Percentiles rank a stretch among this genome's conserved stretches.
Evolutionary conservation across 2,113 vertebrate genomes (phyloP).

Genomic region (Odontophorus gujanensis): DNA sequence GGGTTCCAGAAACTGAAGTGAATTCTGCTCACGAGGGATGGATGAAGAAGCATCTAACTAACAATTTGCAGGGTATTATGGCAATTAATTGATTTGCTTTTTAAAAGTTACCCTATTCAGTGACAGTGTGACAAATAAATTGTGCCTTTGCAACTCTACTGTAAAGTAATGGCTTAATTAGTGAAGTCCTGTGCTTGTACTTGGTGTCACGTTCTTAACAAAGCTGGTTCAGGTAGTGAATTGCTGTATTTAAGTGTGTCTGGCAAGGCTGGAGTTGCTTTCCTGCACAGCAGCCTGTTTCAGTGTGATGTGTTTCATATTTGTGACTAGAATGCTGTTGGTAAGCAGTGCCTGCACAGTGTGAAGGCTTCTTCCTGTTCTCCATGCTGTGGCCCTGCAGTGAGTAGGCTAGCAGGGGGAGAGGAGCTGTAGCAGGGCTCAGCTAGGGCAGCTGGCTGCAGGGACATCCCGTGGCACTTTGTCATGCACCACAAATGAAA

Average conservation of each 20-base stretch:
- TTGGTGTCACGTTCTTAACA: neutral
- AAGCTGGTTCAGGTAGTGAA: neutral
- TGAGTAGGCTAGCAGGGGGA: accelerated
- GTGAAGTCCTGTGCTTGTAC: neutral
- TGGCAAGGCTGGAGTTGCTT: neutral
- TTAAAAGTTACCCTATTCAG: neutral
- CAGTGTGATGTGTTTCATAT: neutral
- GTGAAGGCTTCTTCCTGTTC: neutral
- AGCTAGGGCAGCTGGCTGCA: neutral
- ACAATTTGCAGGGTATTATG: neutral
- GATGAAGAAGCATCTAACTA: neutral
- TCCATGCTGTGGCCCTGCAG: neutral
- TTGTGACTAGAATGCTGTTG: neutral
- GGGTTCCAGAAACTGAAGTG: neutral
- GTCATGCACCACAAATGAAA: neutral
- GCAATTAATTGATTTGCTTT: neutral
- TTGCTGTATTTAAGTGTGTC: neutral
- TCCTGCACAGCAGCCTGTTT: neutral
- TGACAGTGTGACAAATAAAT: neutral
- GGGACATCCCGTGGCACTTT: neutral
- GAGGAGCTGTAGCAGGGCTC: neutral
- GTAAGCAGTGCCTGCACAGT: neutral
- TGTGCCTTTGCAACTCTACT: neutral
- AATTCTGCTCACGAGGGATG: neutral
- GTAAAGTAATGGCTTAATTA: neutral